Percentiles rank a stretch among this genome's conserved stretches.
Conservation (phyloP, 2,797 vertebrate species). For the Alosa sapidissima region DNA sequence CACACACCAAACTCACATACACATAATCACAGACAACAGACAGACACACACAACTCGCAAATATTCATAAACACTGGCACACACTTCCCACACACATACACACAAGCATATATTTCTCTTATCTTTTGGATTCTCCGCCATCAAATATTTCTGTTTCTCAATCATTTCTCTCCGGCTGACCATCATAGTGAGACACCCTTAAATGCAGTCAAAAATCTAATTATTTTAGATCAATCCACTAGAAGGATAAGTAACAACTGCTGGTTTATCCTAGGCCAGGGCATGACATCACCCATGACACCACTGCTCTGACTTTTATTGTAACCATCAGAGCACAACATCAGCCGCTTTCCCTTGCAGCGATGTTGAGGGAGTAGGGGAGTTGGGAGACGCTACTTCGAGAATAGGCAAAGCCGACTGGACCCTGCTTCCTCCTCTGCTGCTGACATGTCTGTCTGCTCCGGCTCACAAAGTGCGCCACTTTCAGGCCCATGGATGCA, state of each 20-base stretch:
- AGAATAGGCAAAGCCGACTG: not conserved
- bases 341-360: not conserved
- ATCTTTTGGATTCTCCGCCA: too few species aligned
- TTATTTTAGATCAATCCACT: not conserved
- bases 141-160: too few species aligned
- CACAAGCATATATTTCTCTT: too few species aligned
- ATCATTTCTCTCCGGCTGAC: not conserved
- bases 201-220: not conserved
- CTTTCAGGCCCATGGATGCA: too few species aligned
- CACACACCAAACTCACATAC: not conserved
- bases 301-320: too few species aligned
- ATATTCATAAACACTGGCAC: too few species aligned
- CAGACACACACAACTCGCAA: not conserved
- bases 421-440: not conserved
- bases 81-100: too few species aligned
- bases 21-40: not conserved
- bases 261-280: not conserved
- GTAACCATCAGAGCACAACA: too few species aligned
- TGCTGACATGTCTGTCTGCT: not conserved
- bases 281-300: not conserved
- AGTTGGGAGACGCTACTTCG: not conserved
- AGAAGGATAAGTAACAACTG: not conserved
- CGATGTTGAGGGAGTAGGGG: not conserved
- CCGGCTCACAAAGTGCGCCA: not conserved
- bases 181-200: not conserved